Conservation (phyloP, 2,888 invertebrate genomes). For the Pterostichus madidus region DNA sequence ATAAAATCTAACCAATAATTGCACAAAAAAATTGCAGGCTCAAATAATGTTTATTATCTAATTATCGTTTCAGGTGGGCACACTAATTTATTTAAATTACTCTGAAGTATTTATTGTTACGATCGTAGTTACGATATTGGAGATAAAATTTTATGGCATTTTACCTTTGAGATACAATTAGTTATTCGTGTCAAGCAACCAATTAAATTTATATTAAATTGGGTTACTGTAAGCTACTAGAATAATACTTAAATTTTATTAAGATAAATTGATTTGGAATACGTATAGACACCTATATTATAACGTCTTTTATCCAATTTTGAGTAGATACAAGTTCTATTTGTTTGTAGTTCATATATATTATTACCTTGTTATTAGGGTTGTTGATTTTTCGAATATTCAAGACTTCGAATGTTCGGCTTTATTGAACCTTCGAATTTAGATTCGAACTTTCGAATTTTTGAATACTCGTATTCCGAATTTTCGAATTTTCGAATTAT, state of each 20-base stretch:
- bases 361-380: no score
- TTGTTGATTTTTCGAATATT: no score
- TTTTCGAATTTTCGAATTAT: no score
- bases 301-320: no score
- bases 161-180: slow-evolving; percentile 31
- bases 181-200: slow-evolving; percentile 34
- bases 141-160: slow-evolving; percentile 24
- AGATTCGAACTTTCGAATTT: no score
- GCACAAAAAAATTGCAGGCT: slow-evolving; percentile 16
- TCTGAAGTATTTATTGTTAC: slow-evolving; percentile 2
- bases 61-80: slow-evolving; percentile 27
- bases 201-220: slow-evolving; percentile 8
- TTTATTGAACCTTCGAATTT: no score
- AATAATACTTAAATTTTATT: neutral
- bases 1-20: slow-evolving; percentile 43
- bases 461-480: no score
- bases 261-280: no score
- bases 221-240: neutral
- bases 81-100: slow-evolving; percentile 36
- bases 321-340: no score
- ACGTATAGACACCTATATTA: no score
- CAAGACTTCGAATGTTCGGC: no score
- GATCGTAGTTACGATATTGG: neutral
- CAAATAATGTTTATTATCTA: slow-evolving; percentile 6
- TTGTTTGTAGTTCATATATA: no score